Percentiles rank a stretch among this genome's conserved stretches.
Conservation (phyloP, 2,797 vertebrate species). For the Phalloptychus januarius region DNA sequence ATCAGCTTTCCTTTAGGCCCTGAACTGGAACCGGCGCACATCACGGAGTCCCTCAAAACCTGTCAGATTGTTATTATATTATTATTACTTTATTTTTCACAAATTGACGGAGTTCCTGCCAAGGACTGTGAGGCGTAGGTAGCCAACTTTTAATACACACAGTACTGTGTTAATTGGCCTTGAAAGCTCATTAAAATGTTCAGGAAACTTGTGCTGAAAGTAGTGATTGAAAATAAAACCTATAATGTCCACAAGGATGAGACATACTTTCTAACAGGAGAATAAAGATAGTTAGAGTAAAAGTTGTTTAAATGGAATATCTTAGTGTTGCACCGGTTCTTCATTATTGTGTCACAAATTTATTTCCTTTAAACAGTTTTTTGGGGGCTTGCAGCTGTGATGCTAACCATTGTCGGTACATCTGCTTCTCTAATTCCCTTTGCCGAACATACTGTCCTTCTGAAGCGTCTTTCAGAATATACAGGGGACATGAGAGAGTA, state of each 20-base stretch:
- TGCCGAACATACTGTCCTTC: not conserved
- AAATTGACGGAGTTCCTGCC: constrained; percentile 56
- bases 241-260: not conserved
- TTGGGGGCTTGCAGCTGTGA: not conserved
- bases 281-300: not conserved
- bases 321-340: not conserved
- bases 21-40: constrained; percentile 46
- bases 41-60: constrained; percentile 54
- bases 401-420: not conserved
- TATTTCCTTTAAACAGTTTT: not conserved
- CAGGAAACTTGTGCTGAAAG: constrained; percentile 29
- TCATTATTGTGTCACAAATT: not conserved
- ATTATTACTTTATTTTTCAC: constrained; percentile 20
- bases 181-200: constrained; percentile 56
- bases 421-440: not conserved
- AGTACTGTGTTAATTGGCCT: constrained; percentile 36
- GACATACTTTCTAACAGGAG: not conserved
- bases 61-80: constrained; percentile 37
- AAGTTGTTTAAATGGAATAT: not conserved
- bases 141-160: constrained; percentile 51
- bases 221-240: constrained; percentile 31
- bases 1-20: constrained; percentile 33
- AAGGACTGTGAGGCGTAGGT: constrained; percentile 20
- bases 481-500: no score
- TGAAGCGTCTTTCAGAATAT: no score